Base-by-base conservation (phyloP, 2,888 invertebrate genomes). In the Bombylius major region DNA sequence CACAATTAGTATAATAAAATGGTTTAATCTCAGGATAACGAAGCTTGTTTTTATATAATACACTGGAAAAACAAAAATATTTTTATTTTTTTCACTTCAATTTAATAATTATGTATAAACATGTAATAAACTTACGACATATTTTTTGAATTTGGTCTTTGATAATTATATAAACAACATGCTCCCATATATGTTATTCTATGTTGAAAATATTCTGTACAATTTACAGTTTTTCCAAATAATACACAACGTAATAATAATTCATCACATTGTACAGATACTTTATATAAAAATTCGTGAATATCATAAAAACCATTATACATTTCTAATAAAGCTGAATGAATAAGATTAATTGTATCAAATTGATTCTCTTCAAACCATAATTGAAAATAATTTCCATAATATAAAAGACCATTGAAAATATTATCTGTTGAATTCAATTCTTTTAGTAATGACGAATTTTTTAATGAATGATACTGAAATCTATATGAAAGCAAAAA, bases 161-260 rank as follows among this genome's bases (percentile, higher is more conserved):
- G 60, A 50, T 71, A 70, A 57, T 73, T 73, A 56, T 71, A 71
- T 57, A 70, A 63, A 61, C 73, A 73, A 53, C 73, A 73, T 13
- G 65, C 63, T 56, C 73, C 67, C 5, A 67, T 59, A 6, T 69
- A 65, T 23, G 70, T 70, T 39, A 66, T 51, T 11, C 69, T 63
- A 48, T 65, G 63, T 6, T 62, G 34, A 54, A 72, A 69, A 45
- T 67, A 56, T 42, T 65, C 58, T 6, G 55, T 62, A 44, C 68
- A 66, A 57, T 70, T 66, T 0, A 69, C 60, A 0, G 57, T 55
- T 36, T 51, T 49, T 4, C 65, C 66, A 31, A 62, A 65, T 47
- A 72, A 58, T n/a, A 63, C 60, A 13, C 70, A 70, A 9, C 69
- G 64, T 42, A 65, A 44, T 8, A 72, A 54, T 8, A 71, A 42